Conservation (phyloP, 1,140 invertebrate genomes). For the Glossosoma conforme region DNA sequence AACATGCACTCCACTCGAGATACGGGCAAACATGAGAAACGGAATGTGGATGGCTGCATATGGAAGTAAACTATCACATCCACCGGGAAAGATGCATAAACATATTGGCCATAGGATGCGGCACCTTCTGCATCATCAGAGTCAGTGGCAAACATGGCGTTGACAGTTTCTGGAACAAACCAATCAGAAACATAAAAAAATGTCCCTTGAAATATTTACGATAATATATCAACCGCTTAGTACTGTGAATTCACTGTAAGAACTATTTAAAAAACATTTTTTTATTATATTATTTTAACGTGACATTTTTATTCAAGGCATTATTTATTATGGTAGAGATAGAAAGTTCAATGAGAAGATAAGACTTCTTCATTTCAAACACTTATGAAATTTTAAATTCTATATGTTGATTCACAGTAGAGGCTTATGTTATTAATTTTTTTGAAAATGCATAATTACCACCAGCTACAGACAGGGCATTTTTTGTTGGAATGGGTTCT, state of each 20-base stretch:
- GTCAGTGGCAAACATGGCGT: conserved; percentile 25
- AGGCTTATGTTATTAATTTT: background rate
- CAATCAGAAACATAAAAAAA: no score
- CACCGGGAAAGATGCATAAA: conserved; percentile 92
- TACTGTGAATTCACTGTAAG: no score
- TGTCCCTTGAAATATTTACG: no score
- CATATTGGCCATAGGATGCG: conserved; percentile 69
- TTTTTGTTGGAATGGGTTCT: conserved; percentile 82
- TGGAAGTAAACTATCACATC: conserved; percentile 98
- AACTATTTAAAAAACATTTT: no score
- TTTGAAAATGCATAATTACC: conserved; percentile 19
- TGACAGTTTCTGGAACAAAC: conserved; percentile 33
- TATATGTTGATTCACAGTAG: no score
- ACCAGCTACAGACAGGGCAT: conserved; percentile 42
- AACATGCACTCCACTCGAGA: conserved; percentile 95
- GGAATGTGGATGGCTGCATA: conserved; percentile 94
- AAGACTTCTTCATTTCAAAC: no score
- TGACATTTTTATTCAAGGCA: no score
- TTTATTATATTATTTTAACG: no score
- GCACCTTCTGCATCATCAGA: conserved; percentile 40
- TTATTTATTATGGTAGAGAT: no score
- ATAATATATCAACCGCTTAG: no score
- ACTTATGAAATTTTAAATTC: no score
- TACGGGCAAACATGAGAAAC: conserved; percentile 92
- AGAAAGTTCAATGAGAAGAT: no score